These are phyloP conservation scores for Latheticus oryzae DNA, from an alignment of 2,888 invertebrate genomes.

Conservation along the genomic window DNA sequence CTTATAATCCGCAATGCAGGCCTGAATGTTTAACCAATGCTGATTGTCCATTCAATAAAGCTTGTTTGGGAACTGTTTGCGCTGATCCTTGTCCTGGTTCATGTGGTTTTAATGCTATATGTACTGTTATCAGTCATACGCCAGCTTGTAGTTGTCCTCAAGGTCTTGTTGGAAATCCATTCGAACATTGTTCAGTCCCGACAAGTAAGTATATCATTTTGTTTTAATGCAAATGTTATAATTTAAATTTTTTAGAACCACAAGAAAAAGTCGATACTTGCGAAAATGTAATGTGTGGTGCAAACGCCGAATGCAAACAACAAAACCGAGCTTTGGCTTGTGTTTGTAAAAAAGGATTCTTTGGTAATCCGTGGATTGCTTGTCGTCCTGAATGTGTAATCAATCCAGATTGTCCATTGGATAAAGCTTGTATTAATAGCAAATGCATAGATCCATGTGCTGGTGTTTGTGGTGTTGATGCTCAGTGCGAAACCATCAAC, in stretches of 20 bases:
- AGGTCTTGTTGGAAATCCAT: slow-evolving; percentile 80
- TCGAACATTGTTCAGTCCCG: slow-evolving; percentile 77
- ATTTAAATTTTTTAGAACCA: slow-evolving; percentile 54
- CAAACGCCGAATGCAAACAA: slow-evolving; percentile 78
- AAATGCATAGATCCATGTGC: slow-evolving; percentile 83
- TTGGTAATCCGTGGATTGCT: slow-evolving; percentile 82
- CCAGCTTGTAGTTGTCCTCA: slow-evolving; percentile 79
- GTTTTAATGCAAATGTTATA: too few relatives aligned
- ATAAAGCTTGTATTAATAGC: slow-evolving; percentile 80
- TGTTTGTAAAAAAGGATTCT: slow-evolving; percentile 79
- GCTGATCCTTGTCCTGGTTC: slow-evolving; percentile 83
- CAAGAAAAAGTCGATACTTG: slow-evolving; percentile 70
- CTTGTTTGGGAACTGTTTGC: slow-evolving; percentile 81
- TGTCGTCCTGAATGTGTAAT: slow-evolving; percentile 86
- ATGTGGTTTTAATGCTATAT: slow-evolving; percentile 80
- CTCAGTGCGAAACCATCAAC: slow-evolving; percentile 78
- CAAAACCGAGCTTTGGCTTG: slow-evolving; percentile 75
- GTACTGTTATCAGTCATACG: slow-evolving; percentile 77
- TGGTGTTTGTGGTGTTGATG: slow-evolving; percentile 80
- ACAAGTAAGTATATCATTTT: slow-evolving; percentile 66
- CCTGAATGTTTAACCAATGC: slow-evolving; percentile 86
- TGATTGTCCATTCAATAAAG: slow-evolving; percentile 82
- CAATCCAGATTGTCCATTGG: slow-evolving; percentile 80
- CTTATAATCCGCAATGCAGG: slow-evolving; percentile 79
- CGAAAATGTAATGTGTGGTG: slow-evolving; percentile 77